Conservation (phyloP, 2,888 invertebrate species). For the Pyrrhia umbra region DNA sequence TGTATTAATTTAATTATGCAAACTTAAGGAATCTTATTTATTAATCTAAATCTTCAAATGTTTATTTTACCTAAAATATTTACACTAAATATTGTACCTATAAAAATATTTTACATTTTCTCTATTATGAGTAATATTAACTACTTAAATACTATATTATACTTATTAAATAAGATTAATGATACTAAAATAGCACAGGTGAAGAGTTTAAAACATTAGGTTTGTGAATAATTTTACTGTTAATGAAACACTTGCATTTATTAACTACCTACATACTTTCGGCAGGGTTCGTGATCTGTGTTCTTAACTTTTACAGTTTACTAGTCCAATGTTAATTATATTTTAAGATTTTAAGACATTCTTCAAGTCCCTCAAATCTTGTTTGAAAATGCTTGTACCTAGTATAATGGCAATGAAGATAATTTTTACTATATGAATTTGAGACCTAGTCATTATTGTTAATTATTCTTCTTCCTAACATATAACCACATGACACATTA, state of each 20-base stretch:
- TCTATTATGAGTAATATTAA: slow-evolving; percentile 55
- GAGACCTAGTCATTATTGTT: slow-evolving; percentile 69
- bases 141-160: slow-evolving; percentile 47
- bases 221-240: slow-evolving; percentile 47
- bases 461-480: slow-evolving; percentile 66
- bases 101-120: slow-evolving; percentile 60
- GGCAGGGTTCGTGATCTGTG: slow-evolving; percentile 79
- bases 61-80: slow-evolving; percentile 62
- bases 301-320: slow-evolving; percentile 69
- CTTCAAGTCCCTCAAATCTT: slow-evolving; percentile 33
- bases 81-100: slow-evolving; percentile 59
- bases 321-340: slow-evolving; percentile 70
- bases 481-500: slow-evolving; percentile 67
- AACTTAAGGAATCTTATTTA: slow-evolving; percentile 56
- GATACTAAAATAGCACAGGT: slow-evolving; percentile 40
- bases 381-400: slow-evolving; percentile 37
- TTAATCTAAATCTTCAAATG: slow-evolving; percentile 58
- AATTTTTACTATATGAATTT: slow-evolving; percentile 52
- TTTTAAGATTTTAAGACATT: slow-evolving; percentile 52
- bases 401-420: slow-evolving; percentile 15
- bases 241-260: slow-evolving; percentile 32
- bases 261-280: slow-evolving; percentile 64
- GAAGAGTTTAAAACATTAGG: slow-evolving; percentile 40
- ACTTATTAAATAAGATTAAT: slow-evolving; percentile 54
- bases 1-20: slow-evolving; percentile 46